Evolutionary conservation across 2,113 vertebrate species (phyloP), one percentile per base, ranked within the genome.

Genomic region (Lepisosteus oculatus): DNA sequence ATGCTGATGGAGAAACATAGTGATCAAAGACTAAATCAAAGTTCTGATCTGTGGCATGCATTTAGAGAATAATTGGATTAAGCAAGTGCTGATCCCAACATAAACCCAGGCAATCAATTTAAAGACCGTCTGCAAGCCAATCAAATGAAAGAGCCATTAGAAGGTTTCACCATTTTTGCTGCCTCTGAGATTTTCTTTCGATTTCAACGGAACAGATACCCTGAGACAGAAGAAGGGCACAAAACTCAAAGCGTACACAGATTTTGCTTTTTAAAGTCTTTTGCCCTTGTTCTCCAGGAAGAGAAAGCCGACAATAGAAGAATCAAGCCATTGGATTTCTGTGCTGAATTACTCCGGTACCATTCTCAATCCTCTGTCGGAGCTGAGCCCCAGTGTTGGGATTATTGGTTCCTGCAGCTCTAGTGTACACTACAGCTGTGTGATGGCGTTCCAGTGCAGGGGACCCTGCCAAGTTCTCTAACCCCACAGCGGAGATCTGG

Each of bases 391-490:
- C 71, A 72, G 42, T 63, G 12, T 43, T 54, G 12, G 7, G 43
- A 54, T n/a, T 56, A 43, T 13, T 15, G 29, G 6, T 44, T 2
- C 42, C 0, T 56, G 11, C 64, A 51, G 71, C 51, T 55, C 63
- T 15, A 41, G 12, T 43, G 4, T 42, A 17, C 1, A 6, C 55
- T 7, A 42, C n/a, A 43, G 41, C 41, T 54, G 42, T 72, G 42
- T 55, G 51, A 56, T 42, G 47, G 45, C 54, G 64, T 55, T 61
- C 64, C 64, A 57, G 43, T 14, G n/a, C 14, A 14, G 8, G 9
- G 17, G 15, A n/a, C 9, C 15, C 13, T 68, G 55, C 65, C 65
- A 67, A 67, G 56, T 54, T 61, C 65, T 65, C 56, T 14, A 67
- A 51, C 55, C 56, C 65, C 13, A 51, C 55, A 61, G 56, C 67